Evolutionary conservation across 2,113 vertebrate species (phyloP).

Genomic region (Tylochromis polylepis): DNA sequence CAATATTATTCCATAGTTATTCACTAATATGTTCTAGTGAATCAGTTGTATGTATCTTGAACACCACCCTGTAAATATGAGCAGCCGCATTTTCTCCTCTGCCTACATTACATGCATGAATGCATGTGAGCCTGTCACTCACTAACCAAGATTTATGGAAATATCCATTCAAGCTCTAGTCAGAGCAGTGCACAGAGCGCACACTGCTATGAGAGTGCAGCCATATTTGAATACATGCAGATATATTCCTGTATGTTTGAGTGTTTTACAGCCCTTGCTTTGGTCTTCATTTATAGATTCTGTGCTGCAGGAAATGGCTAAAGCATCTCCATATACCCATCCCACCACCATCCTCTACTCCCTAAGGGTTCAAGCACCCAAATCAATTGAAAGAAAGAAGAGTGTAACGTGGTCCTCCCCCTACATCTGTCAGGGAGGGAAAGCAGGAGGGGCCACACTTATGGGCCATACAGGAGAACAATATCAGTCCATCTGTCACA

Average conservation of each 20-base stretch:
- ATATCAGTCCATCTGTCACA: constrained; percentile 80
- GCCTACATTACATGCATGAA: constrained; percentile 55
- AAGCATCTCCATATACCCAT: constrained; percentile 34
- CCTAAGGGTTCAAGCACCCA: constrained; percentile 72
- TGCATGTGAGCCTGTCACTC: constrained; percentile 45
- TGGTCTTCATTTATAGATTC: constrained; percentile 24
- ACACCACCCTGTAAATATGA: neutral
- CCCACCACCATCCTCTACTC: constrained; percentile 52
- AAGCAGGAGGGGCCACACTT: constrained; percentile 67
- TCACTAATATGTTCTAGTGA: neutral
- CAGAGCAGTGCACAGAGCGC: neutral
- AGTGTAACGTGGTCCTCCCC: constrained; percentile 71
- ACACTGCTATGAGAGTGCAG: neutral
- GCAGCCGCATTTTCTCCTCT: constrained; percentile 28
- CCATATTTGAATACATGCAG: constrained; percentile 35
- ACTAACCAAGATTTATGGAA: constrained; percentile 61
- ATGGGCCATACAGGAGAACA: constrained; percentile 61
- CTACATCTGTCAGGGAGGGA: constrained; percentile 77
- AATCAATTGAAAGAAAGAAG: constrained; percentile 79
- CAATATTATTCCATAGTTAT: neutral
- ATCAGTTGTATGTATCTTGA: neutral
- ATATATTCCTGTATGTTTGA: constrained; percentile 46
- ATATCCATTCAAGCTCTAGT: constrained; percentile 10
- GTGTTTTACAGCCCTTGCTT: constrained; percentile 20
- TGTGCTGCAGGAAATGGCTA: constrained; percentile 61